Conservation (phyloP, 2,797 vertebrate species). For the Rhinatrema bivittatum region DNA sequence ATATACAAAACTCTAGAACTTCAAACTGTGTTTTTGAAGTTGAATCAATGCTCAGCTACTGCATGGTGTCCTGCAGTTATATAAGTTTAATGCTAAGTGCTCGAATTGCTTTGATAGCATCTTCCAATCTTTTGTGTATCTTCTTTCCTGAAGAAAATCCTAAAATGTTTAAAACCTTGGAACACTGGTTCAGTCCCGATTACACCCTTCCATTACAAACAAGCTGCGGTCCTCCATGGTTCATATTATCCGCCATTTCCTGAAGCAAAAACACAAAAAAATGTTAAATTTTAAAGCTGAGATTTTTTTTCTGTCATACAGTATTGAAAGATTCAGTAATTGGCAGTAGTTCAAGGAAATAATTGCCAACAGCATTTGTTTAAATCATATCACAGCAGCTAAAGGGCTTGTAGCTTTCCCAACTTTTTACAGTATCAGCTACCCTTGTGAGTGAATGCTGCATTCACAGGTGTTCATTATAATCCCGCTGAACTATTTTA, state of each 20-base stretch:
- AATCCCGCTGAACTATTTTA: too few species aligned
- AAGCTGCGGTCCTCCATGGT: conserved; percentile 84
- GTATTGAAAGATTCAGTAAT: too few species aligned
- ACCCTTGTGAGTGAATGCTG: too few species aligned
- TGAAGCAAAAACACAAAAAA: conserved; percentile 54
- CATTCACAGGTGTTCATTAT: too few species aligned
- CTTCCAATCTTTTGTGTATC: conserved; percentile 23
- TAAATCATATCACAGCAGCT: too few species aligned
- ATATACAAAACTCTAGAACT: conserved; percentile 31
- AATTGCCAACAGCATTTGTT: too few species aligned
- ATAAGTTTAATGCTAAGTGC: conserved; percentile 27
- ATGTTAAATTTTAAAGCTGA: conserved; percentile 24
- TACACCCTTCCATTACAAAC: conserved; percentile 80
- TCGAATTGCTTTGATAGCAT: conserved; percentile 24
- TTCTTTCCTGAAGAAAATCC: conserved; percentile 33
- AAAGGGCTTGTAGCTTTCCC: too few species aligned
- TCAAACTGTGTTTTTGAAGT: conserved; percentile 21
- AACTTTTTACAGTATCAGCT: too few species aligned
- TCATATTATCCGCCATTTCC: conserved; percentile 89
- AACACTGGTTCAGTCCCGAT: too few species aligned
- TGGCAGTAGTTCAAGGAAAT: too few species aligned
- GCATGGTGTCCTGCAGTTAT: conserved; percentile 24
- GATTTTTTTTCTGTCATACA: conserved; percentile 10
- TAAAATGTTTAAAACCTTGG: conserved; percentile 21
- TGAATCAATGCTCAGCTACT: conserved; percentile 24